These are phyloP conservation scores for Coracopsis vasa DNA, from an alignment of 2,113 vertebrate species.

Conservation along the genomic window DNA sequence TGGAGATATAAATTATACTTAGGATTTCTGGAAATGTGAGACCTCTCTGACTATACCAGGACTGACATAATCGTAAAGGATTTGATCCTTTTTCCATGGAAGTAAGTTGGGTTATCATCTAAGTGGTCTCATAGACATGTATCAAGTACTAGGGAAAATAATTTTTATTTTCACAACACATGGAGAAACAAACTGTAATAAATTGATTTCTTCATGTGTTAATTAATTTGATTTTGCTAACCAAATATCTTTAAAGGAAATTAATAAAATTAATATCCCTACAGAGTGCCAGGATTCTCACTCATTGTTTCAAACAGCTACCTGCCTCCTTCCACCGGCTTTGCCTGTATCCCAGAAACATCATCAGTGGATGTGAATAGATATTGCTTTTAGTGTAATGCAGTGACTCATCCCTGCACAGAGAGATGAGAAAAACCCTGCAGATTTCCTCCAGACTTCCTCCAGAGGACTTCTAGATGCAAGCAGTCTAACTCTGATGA, in stretches of 20 bases:
- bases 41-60: not conserved
- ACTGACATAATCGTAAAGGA: not conserved
- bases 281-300: not conserved
- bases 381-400: not conserved
- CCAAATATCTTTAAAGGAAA: not conserved
- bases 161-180: not conserved
- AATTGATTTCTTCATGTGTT: not conserved
- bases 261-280: not conserved
- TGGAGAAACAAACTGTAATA: not conserved
- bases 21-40: not conserved
- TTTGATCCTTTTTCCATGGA: not conserved
- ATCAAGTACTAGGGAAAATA: not conserved
- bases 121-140: not conserved
- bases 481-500: not conserved
- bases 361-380: not conserved
- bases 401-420: not conserved
- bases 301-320: not conserved
- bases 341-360: not conserved
- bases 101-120: not conserved
- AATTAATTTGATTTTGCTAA: conserved; percentile 15
- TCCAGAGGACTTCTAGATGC: not conserved
- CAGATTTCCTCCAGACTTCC: not conserved
- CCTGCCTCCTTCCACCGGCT: not conserved
- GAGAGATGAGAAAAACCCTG: not conserved
- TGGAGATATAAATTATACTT: not conserved